phyloP scores from a whole-genome alignment of 2,888 invertebrate genomes.

The Thymelicus lineola region DNA sequence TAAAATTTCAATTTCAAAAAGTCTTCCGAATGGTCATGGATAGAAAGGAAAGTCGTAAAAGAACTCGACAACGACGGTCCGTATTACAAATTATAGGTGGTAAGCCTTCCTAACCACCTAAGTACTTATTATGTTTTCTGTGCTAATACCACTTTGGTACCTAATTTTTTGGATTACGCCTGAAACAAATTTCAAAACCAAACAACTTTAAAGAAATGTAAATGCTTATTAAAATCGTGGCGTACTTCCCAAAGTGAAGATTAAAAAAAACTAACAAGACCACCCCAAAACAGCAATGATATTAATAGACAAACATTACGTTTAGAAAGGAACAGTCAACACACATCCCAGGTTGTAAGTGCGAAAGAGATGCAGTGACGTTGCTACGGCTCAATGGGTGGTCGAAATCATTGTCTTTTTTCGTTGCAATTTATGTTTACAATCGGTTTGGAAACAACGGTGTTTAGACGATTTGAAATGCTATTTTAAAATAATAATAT shows the following conservation, averaged over 20 bases:
- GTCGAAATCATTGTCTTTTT: slow-evolving; percentile 63
- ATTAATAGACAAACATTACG: slow-evolving; percentile 72
- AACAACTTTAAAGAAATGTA: not conserved
- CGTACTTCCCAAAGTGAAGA: slow-evolving; percentile 15
- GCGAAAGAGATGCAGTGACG: slow-evolving; percentile 53
- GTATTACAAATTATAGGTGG: no score
- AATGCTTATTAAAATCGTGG: slow-evolving; percentile 23
- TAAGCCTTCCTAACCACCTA: no score
- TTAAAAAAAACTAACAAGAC: slow-evolving; percentile 57
- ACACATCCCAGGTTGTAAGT: slow-evolving; percentile 28
- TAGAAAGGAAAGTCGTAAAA: no score
- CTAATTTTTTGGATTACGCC: no score
- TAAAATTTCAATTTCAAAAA: no score
- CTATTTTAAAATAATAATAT: not conserved
- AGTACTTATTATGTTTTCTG: no score
- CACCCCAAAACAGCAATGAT: slow-evolving; percentile 75
- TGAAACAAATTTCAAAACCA: not conserved
- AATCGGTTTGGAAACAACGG: slow-evolving; percentile 52
- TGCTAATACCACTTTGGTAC: no score
- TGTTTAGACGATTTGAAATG: slow-evolving; percentile 14
- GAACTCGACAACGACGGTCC: no score
- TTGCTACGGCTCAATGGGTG: slow-evolving; percentile 68
- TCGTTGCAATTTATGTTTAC: slow-evolving; percentile 72
- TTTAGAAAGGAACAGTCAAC: slow-evolving; percentile 54
- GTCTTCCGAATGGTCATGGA: no score